Conservation (phyloP, 2,888 invertebrate species). For the Pristionchus mayeri region DNA sequence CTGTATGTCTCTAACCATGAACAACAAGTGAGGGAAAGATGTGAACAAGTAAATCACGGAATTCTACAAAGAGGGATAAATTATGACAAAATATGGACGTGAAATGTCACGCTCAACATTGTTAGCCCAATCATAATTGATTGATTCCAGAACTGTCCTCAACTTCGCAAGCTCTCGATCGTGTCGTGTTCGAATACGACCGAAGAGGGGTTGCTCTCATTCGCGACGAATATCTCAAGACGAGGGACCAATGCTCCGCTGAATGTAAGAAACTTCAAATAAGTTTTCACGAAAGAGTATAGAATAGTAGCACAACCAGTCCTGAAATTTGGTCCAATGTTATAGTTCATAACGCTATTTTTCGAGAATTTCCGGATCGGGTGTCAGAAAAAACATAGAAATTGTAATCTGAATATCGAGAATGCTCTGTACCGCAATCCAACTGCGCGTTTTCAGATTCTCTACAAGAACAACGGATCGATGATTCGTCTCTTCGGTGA, state of each 20-base stretch:
- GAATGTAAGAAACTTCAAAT: neutral
- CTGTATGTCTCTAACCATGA: neutral
- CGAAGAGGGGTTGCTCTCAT: neutral
- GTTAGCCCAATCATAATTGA: too few species aligned
- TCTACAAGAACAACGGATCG: conserved; percentile 44
- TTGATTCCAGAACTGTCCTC: conserved; percentile 8
- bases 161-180: conserved; percentile 14
- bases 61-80: too few species aligned
- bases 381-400: neutral
- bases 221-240: neutral
- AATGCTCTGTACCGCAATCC: too few species aligned
- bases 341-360: neutral
- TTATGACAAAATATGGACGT: too few species aligned
- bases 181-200: neutral
- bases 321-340: too few species aligned
- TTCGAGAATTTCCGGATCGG: neutral
- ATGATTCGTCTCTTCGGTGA: neutral
- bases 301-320: too few species aligned
- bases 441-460: conserved; percentile 21
- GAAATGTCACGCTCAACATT: too few species aligned
- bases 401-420: too few species aligned
- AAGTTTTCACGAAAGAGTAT: too few species aligned
- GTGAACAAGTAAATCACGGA: too few species aligned
- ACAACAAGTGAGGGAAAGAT: too few species aligned
- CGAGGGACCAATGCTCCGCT: neutral